Evolutionary conservation across 1,140 invertebrate genomes (phyloP).

Genomic region (Chymomyza costata): DNA sequence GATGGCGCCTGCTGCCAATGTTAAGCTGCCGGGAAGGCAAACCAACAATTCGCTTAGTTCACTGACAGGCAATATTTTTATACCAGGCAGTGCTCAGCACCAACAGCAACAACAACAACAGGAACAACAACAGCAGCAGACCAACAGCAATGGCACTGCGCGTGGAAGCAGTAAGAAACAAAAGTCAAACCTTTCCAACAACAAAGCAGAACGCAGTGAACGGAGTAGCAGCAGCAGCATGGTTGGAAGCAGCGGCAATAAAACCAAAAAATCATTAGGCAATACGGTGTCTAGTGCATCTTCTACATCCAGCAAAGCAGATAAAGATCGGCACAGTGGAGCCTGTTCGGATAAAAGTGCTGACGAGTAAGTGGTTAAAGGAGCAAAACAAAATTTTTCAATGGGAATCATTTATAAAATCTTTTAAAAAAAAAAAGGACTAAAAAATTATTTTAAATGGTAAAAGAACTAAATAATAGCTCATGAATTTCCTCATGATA

Average conservation of each 20-base stretch:
- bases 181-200: slow-evolving; percentile 28
- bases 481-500: too few relatives aligned
- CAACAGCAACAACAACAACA: slow-evolving; percentile 26
- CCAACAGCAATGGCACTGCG: slow-evolving; percentile 5
- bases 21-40: slow-evolving; percentile 83
- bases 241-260: too few relatives aligned
- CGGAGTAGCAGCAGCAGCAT: slow-evolving; percentile 32
- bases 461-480: too few relatives aligned
- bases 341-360: slow-evolving; percentile 67
- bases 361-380: slow-evolving; percentile 67
- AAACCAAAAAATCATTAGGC: slow-evolving; percentile 41
- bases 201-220: slow-evolving; percentile 43
- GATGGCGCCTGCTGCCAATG: slow-evolving; percentile 74
- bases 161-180: slow-evolving; percentile 41
- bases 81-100: slow-evolving; percentile 75
- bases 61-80: slow-evolving; percentile 87
- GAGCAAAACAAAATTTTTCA: too few relatives aligned
- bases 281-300: slow-evolving; percentile 49
- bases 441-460: too few relatives aligned
- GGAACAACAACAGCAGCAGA: slow-evolving; percentile 25
- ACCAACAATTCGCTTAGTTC: slow-evolving; percentile 91
- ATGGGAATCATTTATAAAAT: too few relatives aligned
- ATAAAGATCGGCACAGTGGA: slow-evolving; percentile 34
- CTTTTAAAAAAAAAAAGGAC: not conserved
- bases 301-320: slow-evolving; percentile 52